A percentile compares a stretch with the other conserved stretches of the same genome.
phyloP scores from a whole-genome alignment of 2,888 invertebrate species.

The Abscondita cerata region DNA sequence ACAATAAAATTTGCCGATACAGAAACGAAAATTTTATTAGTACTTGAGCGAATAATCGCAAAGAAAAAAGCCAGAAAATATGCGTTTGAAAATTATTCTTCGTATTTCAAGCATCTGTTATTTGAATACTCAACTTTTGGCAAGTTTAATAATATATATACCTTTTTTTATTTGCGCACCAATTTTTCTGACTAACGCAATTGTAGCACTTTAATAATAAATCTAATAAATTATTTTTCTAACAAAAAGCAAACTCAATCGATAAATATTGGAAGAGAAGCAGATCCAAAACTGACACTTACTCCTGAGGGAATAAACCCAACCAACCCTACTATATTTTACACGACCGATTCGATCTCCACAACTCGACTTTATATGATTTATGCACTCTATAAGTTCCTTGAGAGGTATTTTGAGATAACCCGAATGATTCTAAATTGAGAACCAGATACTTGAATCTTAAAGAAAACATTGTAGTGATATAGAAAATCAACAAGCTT shows the following conservation, averaged over 20 bases:
- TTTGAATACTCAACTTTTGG: too few species aligned
- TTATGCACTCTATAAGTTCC: slow-evolving; percentile 29
- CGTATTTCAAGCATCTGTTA: too few species aligned
- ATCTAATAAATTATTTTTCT: slow-evolving; percentile 10
- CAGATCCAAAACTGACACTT: slow-evolving; percentile 32
- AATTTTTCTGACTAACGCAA: too few species aligned
- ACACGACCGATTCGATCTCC: slow-evolving; percentile 30
- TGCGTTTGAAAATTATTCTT: too few species aligned
- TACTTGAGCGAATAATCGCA: too few species aligned
- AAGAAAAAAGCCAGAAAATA: too few species aligned
- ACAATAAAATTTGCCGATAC: too few species aligned
- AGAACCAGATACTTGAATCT: slow-evolving; percentile 12
- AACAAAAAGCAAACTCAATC: slow-evolving; percentile 17
- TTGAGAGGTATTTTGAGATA: slow-evolving; percentile 30
- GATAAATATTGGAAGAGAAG: slow-evolving; percentile 25
- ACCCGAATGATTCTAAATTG: slow-evolving; percentile 14
- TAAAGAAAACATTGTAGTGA: neutral
- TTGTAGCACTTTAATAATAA: slow-evolving; percentile 4
- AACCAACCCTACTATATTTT: slow-evolving; percentile 31
- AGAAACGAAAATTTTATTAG: too few species aligned
- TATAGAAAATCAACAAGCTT: too few species aligned
- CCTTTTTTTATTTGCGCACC: too few species aligned
- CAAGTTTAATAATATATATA: too few species aligned
- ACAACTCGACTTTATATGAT: slow-evolving; percentile 33
- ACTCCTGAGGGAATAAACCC: slow-evolving; percentile 26